Conservation (phyloP, 1,140 invertebrate species). For the Drosophila parvula region DNA sequence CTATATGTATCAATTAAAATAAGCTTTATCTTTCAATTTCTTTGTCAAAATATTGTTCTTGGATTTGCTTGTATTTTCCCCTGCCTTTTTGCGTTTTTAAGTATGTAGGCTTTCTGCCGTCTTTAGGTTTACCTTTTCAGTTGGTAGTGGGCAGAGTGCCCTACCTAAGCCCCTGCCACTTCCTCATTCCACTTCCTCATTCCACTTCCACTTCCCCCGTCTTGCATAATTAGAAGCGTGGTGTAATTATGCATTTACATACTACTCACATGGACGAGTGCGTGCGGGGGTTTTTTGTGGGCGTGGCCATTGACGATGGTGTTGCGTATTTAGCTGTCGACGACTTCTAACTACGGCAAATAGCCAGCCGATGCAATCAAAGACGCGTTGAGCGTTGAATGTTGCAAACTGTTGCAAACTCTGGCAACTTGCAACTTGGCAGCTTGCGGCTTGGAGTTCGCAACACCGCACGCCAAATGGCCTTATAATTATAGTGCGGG, state of each 20-base stretch:
- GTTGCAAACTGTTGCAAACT: constrained; percentile 54
- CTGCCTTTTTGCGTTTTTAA: background rate
- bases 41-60: no score
- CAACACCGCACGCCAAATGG: constrained; percentile 49
- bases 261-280: constrained; percentile 14
- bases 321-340: constrained; percentile 57
- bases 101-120: background rate
- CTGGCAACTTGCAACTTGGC: constrained; percentile 6
- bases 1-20: background rate
- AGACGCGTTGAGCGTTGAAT: constrained; percentile 49
- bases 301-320: constrained; percentile 50
- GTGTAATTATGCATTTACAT: constrained; percentile 62
- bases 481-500: constrained; percentile 56
- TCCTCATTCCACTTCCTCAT: constrained; percentile 4
- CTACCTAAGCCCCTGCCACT: constrained; percentile 7
- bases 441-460: background rate
- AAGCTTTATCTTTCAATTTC: background rate
- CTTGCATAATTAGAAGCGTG: constrained; percentile 77
- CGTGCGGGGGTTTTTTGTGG: constrained; percentile 50
- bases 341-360: constrained; percentile 25
- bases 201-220: constrained; percentile 6
- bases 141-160: constrained; percentile 15
- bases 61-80: no score
- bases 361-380: constrained; percentile 45
- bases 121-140: constrained; percentile 20